Base-by-base conservation (phyloP, 1,140 invertebrate genomes). In the Drosophila repletoides region DNA sequence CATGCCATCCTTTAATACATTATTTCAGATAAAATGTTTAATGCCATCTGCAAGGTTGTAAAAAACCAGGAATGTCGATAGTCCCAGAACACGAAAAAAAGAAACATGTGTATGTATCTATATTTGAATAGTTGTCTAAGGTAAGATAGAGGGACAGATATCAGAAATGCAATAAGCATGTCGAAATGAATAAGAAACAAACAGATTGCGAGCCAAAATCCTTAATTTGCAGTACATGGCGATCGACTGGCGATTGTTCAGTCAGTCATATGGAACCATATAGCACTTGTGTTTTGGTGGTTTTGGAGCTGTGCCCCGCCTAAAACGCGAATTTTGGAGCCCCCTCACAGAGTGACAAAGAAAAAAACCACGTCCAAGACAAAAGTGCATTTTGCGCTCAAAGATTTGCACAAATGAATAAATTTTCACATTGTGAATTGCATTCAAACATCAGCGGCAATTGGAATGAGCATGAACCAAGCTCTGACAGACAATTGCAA, bases 311-410 rank as follows among this genome's bases (percentile, higher is more conserved):
- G n/a, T n/a, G n/a, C n/a, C n/a, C n/a, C n/a, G n/a, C n/a, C n/a
- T n/a, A n/a, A n/a, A n/a, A n/a, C n/a, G n/a, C n/a, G n/a, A n/a
- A n/a, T n/a, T n/a, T n/a, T n/a, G n/a, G n/a, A n/a, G n/a, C n/a
- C n/a, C n/a, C n/a, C n/a, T n/a, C n/a, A n/a, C 31, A 26, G 1
- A 46, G 19, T 45, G 36, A 58, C 34, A 34, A 66, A 46, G n/a
- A 26, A 38, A 31, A 46, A 48, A 36, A 2, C 29, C 1, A 21
- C 10, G 4, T 1, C 17, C 59, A 69, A 43, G 15, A 38, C 58
- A 61, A 68, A 53, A 68, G 49, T 69, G 59, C 66, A 64, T 69
- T 64, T 69, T 69, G 66, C 49, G 66, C 59, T 69, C 64, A 48
- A 63, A 51, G 38, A n/a, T 55, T 56, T 26, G 24, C 29, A 53